phyloP scores from a whole-genome alignment of 2,888 invertebrate genomes.

The Lamproptera curius region DNA sequence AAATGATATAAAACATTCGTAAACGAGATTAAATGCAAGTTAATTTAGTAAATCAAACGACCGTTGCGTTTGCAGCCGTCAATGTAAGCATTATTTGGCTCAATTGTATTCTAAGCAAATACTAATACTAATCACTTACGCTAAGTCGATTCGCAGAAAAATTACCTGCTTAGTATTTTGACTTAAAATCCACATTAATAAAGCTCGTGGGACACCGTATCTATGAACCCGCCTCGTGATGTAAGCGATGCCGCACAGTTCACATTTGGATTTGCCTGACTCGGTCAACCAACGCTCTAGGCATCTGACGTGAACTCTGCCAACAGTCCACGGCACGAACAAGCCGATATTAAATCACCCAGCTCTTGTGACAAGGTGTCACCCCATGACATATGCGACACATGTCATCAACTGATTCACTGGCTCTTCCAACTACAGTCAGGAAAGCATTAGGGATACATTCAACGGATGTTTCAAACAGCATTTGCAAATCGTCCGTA shows the following conservation, averaged over 20 bases:
- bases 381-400: slow-evolving; percentile 70
- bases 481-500: slow-evolving; percentile 30
- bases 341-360: slow-evolving; percentile 61
- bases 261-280: slow-evolving; percentile 83
- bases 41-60: too few species aligned
- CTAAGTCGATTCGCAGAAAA: neutral
- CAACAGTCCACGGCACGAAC: slow-evolving; percentile 82
- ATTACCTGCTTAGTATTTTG: slow-evolving; percentile 69
- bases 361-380: slow-evolving; percentile 48
- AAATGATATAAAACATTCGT: too few species aligned
- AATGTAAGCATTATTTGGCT: too few species aligned
- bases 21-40: too few species aligned
- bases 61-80: too few species aligned
- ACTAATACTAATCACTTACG: too few species aligned
- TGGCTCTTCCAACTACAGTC: slow-evolving; percentile 40
- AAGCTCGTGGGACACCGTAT: slow-evolving; percentile 74
- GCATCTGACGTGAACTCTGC: slow-evolving; percentile 84
- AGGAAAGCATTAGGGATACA: slow-evolving; percentile 24
- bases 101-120: too few species aligned
- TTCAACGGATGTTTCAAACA: slow-evolving; percentile 22
- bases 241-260: slow-evolving; percentile 84
- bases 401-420: slow-evolving; percentile 59
- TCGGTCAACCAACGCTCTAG: slow-evolving; percentile 87
- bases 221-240: slow-evolving; percentile 80
- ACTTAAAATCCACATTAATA: slow-evolving; percentile 79